Base-by-base conservation (phyloP, 2,797 vertebrate genomes). In the Tenualosa ilisha region DNA sequence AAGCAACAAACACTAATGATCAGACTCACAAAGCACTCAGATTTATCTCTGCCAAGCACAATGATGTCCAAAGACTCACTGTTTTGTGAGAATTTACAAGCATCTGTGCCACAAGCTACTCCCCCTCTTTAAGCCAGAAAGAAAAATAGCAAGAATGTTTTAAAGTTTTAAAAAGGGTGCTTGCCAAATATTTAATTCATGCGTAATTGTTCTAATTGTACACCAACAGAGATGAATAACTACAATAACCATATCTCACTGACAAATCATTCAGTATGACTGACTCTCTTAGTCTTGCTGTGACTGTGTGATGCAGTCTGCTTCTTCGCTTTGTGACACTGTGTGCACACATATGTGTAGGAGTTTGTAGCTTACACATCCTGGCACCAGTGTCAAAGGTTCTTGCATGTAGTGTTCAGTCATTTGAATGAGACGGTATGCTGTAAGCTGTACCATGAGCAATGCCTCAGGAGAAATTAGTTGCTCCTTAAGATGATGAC, bases 11-110 rank as follows among this genome's bases (percentile, higher is more conserved):
- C 46, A 49, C 37, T 68, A 84, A 63, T 3, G 31, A 84, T 22
- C 31, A 24, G 17, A n/a, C 50, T 43, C 72, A 46, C 72, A 79
- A 43, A 79, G 72, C 72, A 2, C 72, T 43, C 40, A 43, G 72
- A 79, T 79, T 79, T 46, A 43, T 79, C 40, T 79, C 72, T 46
- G 72, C 72, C 72, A 79, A 79, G 72, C 15, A 37, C 72, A 20
- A 46, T 79, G 40, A 79, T 46, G 40, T 79, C 72, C 72, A 79
- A 79, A 40, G 72, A 79, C 72, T 79, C 72, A 20, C 5, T 43
- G 37, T 79, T 79, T 79, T 20, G 4, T 79, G 15, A 6, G 31
- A 72, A 72, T 72, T 72, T 72, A 72, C 68, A 68, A 46, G 6
- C 72, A 79, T 79, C 40, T 79, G 37, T 79, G 72, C 37, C 43